Evolutionary conservation across 1,140 invertebrate genomes (phyloP).

Genomic region (Trypoxylus dichotomus): DNA sequence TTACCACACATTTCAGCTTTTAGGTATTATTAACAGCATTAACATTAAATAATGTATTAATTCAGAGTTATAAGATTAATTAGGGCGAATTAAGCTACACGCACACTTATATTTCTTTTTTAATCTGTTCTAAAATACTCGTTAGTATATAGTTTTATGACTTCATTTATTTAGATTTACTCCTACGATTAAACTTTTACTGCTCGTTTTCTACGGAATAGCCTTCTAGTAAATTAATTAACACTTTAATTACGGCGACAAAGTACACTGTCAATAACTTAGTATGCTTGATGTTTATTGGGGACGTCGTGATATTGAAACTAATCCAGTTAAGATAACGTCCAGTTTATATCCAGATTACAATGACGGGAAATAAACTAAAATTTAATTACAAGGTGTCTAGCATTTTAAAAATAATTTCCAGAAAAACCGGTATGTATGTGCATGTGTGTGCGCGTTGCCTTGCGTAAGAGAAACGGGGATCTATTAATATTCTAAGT

Average conservation of each 20-base stretch:
- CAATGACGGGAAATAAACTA: conserved; percentile 1
- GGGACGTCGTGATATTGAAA: neutral
- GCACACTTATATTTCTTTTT: neutral
- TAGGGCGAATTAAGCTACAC: neutral
- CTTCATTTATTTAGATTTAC: conserved; percentile 6
- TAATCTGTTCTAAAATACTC: neutral
- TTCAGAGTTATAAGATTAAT: neutral
- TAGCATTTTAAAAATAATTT: neutral
- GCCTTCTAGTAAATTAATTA: conserved; percentile 10
- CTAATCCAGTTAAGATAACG: conserved; percentile 15
- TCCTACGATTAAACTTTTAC: conserved; percentile 4
- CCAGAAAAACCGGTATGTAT: neutral
- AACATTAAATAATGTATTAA: neutral
- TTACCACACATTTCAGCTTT: no score
- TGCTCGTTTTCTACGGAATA: neutral
- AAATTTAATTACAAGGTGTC: neutral
- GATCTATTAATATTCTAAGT: no score
- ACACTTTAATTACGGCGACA: conserved; percentile 10
- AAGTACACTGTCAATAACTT: neutral
- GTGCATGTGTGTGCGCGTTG: no score
- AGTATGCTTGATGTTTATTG: neutral
- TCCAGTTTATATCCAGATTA: neutral
- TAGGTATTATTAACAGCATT: no score
- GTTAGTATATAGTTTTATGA: conserved; percentile 13
- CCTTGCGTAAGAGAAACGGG: no score